These are phyloP conservation scores for Gypaetus barbatus DNA, from an alignment of 2,797 vertebrate species.

Conservation along the genomic window DNA sequence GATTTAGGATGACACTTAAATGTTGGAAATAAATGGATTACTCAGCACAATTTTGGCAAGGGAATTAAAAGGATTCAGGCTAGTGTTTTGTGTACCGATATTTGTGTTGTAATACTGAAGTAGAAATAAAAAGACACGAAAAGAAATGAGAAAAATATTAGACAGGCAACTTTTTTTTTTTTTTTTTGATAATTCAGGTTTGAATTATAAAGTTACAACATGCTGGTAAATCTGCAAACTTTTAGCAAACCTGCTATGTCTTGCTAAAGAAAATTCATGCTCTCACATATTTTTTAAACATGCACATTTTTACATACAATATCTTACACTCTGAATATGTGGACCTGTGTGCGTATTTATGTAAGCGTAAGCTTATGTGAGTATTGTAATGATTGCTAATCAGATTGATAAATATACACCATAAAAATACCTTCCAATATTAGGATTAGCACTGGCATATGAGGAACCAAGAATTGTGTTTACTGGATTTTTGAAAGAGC, in stretches of 20 bases:
- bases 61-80: not conserved
- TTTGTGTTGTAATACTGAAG: not conserved
- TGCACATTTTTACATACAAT: not conserved
- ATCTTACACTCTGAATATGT: not conserved
- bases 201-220: not conserved
- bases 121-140: not conserved
- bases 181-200: not conserved
- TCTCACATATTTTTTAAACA: not conserved
- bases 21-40: constrained; percentile 10
- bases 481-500: not conserved
- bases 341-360: not conserved
- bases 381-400: not conserved
- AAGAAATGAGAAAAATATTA: not conserved
- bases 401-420: not conserved
- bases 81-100: not conserved
- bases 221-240: not conserved
- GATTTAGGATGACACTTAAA: constrained; percentile 10
- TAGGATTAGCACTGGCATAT: not conserved
- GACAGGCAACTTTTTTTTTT: not conserved
- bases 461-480: not conserved
- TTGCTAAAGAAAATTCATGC: not conserved
- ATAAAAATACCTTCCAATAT: not conserved
- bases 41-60: constrained; percentile 13
- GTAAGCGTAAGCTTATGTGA: not conserved
- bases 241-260: not conserved